Evolutionary conservation across 2,113 vertebrate genomes (phyloP).

Genomic region (Chaetops frenatus): DNA sequence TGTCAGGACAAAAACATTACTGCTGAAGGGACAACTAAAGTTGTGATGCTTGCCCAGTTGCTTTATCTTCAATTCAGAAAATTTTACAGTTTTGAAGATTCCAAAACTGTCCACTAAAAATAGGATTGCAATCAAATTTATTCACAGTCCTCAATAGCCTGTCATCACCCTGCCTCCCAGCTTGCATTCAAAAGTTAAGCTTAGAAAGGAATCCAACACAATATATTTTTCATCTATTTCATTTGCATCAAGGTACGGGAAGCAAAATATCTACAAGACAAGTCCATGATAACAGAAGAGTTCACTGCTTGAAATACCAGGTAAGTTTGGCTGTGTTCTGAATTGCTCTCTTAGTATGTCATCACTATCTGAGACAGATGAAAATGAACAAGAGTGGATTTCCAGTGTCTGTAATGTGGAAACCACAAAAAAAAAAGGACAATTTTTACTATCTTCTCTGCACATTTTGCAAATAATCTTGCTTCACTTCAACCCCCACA

Average conservation of each 20-base stretch:
- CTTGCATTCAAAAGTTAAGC: not conserved
- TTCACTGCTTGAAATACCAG: not conserved
- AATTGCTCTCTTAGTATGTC: not conserved
- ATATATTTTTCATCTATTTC: not conserved
- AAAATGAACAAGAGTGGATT: not conserved
- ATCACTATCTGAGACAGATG: not conserved
- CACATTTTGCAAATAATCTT: not conserved
- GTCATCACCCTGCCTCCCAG: not conserved
- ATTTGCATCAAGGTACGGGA: not conserved
- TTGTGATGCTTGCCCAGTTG: not conserved
- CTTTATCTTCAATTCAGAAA: not conserved
- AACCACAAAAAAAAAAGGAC: not conserved
- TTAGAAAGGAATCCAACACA: not conserved
- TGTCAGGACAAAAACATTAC: not conserved
- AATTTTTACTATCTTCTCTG: not conserved
- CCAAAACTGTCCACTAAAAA: not conserved
- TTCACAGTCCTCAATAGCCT: not conserved
- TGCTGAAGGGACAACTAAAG: not conserved
- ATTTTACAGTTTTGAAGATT: not conserved
- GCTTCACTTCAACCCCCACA: not conserved
- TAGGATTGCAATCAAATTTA: not conserved
- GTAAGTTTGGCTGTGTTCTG: not conserved
- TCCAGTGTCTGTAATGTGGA: not conserved
- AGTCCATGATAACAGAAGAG: not conserved
- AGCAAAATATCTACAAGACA: not conserved